Evolutionary conservation across 1,140 invertebrate genomes (phyloP), one percentile per base, ranked within the genome.

Genomic region (Portunus trituberculatus): DNA sequence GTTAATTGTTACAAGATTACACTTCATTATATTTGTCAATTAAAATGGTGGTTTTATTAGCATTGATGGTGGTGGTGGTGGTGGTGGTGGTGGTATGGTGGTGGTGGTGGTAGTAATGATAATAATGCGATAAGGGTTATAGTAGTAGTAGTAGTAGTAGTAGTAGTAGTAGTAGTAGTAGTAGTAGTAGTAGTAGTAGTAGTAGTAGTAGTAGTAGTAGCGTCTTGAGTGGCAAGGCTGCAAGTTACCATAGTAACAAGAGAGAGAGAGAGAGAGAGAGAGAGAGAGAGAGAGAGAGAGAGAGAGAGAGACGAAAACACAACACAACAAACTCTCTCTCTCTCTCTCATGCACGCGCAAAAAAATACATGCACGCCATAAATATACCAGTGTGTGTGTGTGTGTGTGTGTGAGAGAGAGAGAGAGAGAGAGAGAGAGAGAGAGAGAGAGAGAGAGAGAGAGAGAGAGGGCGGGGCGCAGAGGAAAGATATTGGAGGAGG

Each of bases 231-330:
- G 32, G 29, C 0, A 88, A 88, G 32, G n/a, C 86, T 88, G 31
- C 32, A 31, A 88, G 29, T 87, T 32, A 25, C 86, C 12, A 29
- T 32, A 16, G 32, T 10, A 88, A 88, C 20, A 25, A 88, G 7
- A 32, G 45, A 90, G 48, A 48, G 39, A 48, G 48, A 90, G 45
- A 31, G 29, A 89, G 87, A 89, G 39, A 46, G 87, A 89, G 87
- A 89, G 39, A 46, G 87, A 89, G 87, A 46, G 39, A 46, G 87
- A 89, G 87, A 46, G 52, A 46, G 87, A 89, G 87, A 46, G 39
- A 46, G 87, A 89, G 87, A 46, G 39, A 46, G 88, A 90, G 88
- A 46, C 20, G 20, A 76, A n/a, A 7, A 25, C 6, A 20, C 1
- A n/a, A 76, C 12, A 76, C 12, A 76, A 76, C 67, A 76, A n/a